phyloP scores from a whole-genome alignment of 2,888 invertebrate genomes.

The Rhodophaea formosa region DNA sequence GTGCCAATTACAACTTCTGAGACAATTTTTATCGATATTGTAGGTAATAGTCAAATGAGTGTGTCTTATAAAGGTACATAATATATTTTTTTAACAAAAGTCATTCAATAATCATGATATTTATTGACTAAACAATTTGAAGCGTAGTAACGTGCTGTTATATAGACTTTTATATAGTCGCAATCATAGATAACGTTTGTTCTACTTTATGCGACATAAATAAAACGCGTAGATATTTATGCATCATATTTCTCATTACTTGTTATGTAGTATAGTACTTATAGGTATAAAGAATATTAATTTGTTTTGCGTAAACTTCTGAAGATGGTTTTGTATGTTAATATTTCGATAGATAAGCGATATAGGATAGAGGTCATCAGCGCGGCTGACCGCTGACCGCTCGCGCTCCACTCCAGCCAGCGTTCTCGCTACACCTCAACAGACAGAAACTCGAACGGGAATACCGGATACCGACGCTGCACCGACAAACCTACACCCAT shows the following conservation, averaged over 20 bases:
- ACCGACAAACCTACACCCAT: slow-evolving; percentile 41
- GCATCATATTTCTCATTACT: no score
- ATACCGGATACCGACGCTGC: slow-evolving; percentile 63
- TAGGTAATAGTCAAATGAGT: not conserved
- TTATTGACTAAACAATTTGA: no score
- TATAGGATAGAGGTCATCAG: slow-evolving; percentile 59
- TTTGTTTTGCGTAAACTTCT: not conserved
- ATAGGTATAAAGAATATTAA: no score
- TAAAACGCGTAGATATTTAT: no score
- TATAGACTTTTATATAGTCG: no score
- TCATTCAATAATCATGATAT: no score
- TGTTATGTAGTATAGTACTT: no score
- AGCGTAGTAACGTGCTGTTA: no score
- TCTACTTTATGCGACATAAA: no score
- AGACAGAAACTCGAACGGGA: slow-evolving; percentile 66
- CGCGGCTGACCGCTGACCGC: slow-evolving; percentile 49
- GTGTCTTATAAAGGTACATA: no score
- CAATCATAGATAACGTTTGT: no score
- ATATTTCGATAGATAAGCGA: slow-evolving; percentile 30
- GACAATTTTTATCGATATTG: not conserved
- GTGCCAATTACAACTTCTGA: not conserved
- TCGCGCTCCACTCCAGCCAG: slow-evolving; percentile 36
- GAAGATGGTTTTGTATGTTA: not conserved
- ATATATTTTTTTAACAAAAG: not conserved
- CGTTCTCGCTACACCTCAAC: slow-evolving; percentile 54